phyloP scores from a whole-genome alignment of 2,797 vertebrate genomes.

The Smutsia gigantea region DNA sequence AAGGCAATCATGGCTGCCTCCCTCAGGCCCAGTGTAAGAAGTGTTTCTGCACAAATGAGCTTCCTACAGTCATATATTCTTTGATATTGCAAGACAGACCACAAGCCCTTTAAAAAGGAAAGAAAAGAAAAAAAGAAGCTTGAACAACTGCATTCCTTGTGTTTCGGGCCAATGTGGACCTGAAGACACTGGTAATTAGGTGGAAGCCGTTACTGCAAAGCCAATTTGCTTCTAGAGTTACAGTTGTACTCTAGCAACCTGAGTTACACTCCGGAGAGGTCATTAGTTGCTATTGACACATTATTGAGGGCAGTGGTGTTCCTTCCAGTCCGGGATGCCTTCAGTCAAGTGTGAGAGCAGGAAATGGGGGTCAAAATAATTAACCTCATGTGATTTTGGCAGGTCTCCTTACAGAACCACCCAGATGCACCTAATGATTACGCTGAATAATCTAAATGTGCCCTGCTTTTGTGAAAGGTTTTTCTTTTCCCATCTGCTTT shows the following conservation, averaged over 20 bases:
- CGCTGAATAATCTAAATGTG: neutral
- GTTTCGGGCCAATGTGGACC: conserved; percentile 16
- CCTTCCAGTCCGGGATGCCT: neutral
- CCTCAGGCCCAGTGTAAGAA: neutral
- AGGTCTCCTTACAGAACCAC: neutral
- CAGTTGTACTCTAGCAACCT: neutral
- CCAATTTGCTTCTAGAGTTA: conserved; percentile 48
- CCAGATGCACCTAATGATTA: neutral
- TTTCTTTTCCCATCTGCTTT: neutral
- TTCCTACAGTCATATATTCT: neutral
- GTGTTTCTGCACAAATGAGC: neutral
- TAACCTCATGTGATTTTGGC: conserved; percentile 60
- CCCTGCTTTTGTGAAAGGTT: neutral
- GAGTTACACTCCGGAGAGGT: conserved; percentile 66
- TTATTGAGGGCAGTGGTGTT: conserved; percentile 40
- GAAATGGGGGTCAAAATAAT: conserved; percentile 70
- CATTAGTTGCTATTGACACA: conserved; percentile 61
- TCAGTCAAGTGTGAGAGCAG: conserved; percentile 59
- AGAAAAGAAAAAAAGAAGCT: neutral
- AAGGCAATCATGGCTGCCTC: rapidly evolving
- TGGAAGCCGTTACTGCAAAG: neutral
- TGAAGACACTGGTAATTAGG: neutral
- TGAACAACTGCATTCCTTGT: neutral
- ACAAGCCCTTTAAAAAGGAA: neutral
- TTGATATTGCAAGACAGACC: neutral